phyloP scores from a whole-genome alignment of 2,797 vertebrate genomes.

The Liparis tanakae region DNA sequence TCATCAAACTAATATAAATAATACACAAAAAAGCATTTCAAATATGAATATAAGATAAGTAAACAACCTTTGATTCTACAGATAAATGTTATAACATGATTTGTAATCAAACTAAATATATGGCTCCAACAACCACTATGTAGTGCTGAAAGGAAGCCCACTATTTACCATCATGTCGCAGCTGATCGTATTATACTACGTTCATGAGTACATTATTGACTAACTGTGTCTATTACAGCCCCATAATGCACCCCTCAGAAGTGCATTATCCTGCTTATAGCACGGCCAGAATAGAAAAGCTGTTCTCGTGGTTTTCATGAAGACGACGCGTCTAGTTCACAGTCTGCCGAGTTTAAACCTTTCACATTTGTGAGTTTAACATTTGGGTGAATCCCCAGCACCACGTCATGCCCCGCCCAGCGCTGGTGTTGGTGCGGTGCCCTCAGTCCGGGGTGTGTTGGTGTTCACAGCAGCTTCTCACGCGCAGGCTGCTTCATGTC shows the following conservation, averaged over 20 bases:
- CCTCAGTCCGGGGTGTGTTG: slow-evolving; percentile 5
- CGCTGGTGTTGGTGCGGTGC: no score
- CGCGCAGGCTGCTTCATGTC: not conserved
- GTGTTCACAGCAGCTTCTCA: not conserved
- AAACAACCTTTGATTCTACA: no score
- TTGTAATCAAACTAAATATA: no score
- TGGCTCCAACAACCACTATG: no score
- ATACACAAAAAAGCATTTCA: no score
- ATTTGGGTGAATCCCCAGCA: not conserved
- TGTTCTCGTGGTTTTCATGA: not conserved
- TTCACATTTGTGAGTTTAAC: not conserved
- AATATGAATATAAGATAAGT: no score
- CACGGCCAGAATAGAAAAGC: not conserved
- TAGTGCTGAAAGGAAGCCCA: no score
- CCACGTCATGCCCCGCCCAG: not conserved
- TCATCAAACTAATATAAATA: no score
- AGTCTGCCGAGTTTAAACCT: not conserved
- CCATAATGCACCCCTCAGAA: not conserved
- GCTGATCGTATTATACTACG: no score
- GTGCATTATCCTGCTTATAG: not conserved
- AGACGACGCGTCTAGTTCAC: not conserved
- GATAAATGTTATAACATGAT: no score
- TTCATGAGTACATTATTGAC: no score
- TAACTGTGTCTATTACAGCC: not conserved
- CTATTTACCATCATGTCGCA: no score